Evolutionary conservation across 2,113 vertebrate species (phyloP), one percentile per base, ranked within the genome.

Genomic region (Canis aureus): DNA sequence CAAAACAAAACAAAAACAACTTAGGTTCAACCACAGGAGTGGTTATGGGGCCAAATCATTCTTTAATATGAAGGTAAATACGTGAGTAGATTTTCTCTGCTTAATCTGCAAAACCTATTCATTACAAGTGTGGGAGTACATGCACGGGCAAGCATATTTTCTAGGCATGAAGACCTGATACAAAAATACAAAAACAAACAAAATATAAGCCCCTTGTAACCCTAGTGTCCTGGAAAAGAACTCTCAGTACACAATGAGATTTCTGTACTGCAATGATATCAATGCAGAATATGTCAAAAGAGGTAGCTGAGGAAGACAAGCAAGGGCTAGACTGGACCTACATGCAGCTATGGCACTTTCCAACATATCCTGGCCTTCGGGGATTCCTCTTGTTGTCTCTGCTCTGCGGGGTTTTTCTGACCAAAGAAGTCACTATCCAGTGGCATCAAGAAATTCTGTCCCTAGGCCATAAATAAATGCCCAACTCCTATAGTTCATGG

Each of bases 371-470:
- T 67, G 19, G 23, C 8, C 43, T 96, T 67, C 86, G 5, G 74
- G 15, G 12, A 85, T 32, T 38, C 60, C 49, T 94, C 67, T 0
- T 2, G 12, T 90, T 57, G 15, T 84, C 69, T 88, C 73, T 95
- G 78, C 49, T 64, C 67, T 91, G 57, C 32, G 81, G 55, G 25
- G 12, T 74, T 90, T 12, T 88, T 59, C 35, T 29, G 3, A 89
- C 79, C 51, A 2, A 69, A 95, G 94, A 86, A 97, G 86, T 62
- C 95, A 85, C 67, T 64, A 43, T 20, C 74, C 69, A 95, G 94
- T 74, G 96, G 95, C 84, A 98, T 73, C 51, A 67, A 97, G 89
- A 79, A 90, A 60, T 59, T 51, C 11, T 97, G 94, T 95, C 95
- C 89, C 23, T 7, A 23, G 82, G 55, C 49, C 1, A 27, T 38